Base-by-base conservation (phyloP, 2,113 vertebrate genomes). In the Epinephelus moara region DNA sequence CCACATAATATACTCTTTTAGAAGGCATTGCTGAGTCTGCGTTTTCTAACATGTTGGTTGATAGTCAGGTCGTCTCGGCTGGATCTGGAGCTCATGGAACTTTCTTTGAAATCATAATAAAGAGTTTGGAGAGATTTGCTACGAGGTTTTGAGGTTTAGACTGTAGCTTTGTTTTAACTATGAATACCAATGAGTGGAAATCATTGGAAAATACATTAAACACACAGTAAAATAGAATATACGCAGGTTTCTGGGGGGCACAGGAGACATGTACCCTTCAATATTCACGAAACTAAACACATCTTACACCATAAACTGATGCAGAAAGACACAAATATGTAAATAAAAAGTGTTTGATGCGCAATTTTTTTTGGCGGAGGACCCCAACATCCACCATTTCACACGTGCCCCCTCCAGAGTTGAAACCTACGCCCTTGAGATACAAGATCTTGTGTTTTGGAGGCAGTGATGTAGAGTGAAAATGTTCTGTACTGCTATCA, bases 21-120 rank as follows among this genome's bases (percentile, higher is more conserved):
- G 11, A 86, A 84, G 23, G 61, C 64, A 19, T 45, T 61, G 75
- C 87, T 90, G 87, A 90, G 61, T 88, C 40, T 37, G 84, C 81
- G 81, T 85, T 80, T 85, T 84, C 23, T 70, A 47, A 82, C 84
- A 49, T 75, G 73, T 60, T 70, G 40, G 59, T 45, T 76, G 69
- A 67, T 45, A 45, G 50, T 66, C 66, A 70, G 78, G 67, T 78
- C 49, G 50, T 62, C 71, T 84, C 70, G 40, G 50, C 56, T 82
- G 19, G 25, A 70, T 81, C 64, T 82, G 10, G 56, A 64, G 66
- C 66, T 45, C 9, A 81, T 67, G 5, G 72, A 80, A 88, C 56
- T 18, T 78, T 19, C 15, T 50, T 78, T 68, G 9, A 73, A 77
- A 52, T 5, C 33, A 2, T 40, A 45, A 62, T 18, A 67, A 7